Conservation (phyloP, 53 echinoderm and acorn worm genomes). For the Holothuria leucospilota region DNA sequence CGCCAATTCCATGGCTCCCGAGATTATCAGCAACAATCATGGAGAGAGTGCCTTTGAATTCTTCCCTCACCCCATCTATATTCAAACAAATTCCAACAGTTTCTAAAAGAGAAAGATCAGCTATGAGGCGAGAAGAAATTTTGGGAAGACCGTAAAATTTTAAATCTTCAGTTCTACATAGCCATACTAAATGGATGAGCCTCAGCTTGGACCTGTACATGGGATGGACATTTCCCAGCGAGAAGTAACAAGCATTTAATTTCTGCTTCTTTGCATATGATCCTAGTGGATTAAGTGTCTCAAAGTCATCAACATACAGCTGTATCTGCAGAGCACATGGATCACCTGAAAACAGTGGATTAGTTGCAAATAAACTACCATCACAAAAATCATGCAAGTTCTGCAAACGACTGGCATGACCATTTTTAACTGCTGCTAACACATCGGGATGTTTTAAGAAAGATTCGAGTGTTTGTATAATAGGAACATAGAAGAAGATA, state of each 20-base stretch:
- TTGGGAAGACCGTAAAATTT: constrained; percentile 24
- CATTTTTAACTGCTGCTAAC: constrained; percentile 52
- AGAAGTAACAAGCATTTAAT: constrained; percentile 54
- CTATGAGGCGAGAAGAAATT: constrained; percentile 49
- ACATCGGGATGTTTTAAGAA: constrained; percentile 40
- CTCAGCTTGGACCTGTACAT: constrained; percentile 58
- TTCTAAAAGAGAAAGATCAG: constrained; percentile 53
- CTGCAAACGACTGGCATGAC: constrained; percentile 6
- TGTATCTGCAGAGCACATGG: constrained; percentile 41
- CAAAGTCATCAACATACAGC: constrained; percentile 65
- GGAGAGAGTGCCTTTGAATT: constrained; percentile 56
- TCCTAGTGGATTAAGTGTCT: constrained; percentile 63
- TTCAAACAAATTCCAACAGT: constrained; percentile 32
- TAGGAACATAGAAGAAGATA: constrained; percentile 40
- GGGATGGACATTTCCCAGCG: constrained; percentile 60
- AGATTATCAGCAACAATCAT: constrained; percentile 72
- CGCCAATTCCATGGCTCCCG: constrained; percentile 63
- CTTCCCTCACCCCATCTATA: constrained; percentile 49
- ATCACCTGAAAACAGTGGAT: constrained; percentile 41
- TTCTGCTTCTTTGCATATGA: constrained; percentile 54
- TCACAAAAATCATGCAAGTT: constrained; percentile 47
- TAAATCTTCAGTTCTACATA: constrained; percentile 21
- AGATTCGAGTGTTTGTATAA: constrained; percentile 10
- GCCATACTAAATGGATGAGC: constrained; percentile 49
- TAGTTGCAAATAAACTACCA: constrained; percentile 22